Conservation (phyloP, 2,888 invertebrate genomes). For the Macrosiphum euphorbiae region DNA sequence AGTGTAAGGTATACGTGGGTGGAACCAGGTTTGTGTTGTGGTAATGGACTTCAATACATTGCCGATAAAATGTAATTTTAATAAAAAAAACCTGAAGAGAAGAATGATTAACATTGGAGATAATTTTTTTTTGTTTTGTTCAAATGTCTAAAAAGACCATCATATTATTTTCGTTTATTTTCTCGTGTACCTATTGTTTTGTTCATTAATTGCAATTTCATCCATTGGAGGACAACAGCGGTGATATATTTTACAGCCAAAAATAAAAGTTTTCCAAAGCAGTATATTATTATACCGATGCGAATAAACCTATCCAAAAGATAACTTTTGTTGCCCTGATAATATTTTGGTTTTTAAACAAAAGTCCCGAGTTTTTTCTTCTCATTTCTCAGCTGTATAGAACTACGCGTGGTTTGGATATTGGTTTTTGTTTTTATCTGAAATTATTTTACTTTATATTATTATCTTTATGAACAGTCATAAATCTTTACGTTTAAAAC, state of each 20-base stretch:
- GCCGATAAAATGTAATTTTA: too few species aligned
- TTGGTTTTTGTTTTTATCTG: slow-evolving; percentile 28
- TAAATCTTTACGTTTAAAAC: slow-evolving; percentile 26
- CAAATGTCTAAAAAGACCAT: background rate
- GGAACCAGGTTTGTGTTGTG: too few species aligned
- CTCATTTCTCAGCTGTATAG: too few species aligned
- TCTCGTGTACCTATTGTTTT: background rate
- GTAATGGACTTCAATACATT: too few species aligned
- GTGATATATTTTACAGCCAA: background rate
- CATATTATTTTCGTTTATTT: background rate
- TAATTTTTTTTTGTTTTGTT: background rate
- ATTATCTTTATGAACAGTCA: background rate
- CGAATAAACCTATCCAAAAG: background rate
- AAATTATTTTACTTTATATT: background rate
- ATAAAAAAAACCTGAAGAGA: too few species aligned
- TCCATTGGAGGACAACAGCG: background rate
- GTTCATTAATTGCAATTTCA: too few species aligned
- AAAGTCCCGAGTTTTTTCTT: background rate
- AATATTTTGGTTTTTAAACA: background rate
- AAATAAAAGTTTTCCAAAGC: slow-evolving; percentile 18
- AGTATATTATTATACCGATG: background rate
- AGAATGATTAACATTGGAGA: background rate
- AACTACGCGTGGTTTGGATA: background rate
- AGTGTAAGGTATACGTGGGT: too few species aligned
- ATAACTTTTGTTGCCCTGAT: background rate